A percentile compares a stretch with the other conserved stretches of the same genome.
phyloP scores from a whole-genome alignment of 2,888 invertebrate species.

The Scelioninae gen. 1 region DNA sequence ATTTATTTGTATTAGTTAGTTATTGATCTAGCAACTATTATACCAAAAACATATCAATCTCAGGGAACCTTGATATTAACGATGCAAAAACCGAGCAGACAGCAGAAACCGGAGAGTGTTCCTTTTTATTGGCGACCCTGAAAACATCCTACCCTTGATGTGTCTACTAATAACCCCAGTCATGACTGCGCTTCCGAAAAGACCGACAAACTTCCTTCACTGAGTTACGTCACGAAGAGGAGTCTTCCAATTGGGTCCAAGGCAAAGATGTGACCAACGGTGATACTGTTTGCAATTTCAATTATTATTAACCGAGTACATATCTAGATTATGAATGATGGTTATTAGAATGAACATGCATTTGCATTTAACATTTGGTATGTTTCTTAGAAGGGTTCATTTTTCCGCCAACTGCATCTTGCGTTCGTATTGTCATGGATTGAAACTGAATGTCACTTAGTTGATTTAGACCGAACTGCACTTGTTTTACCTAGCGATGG shows the following conservation, averaged over 20 bases:
- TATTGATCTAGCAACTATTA: slow-evolving; percentile 19
- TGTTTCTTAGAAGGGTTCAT: slow-evolving; percentile 27
- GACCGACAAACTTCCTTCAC: slow-evolving; percentile 23
- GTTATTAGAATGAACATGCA: slow-evolving; percentile 62
- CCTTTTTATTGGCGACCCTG: slow-evolving; percentile 33
- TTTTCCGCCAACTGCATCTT: slow-evolving; percentile 47
- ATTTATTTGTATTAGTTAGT: slow-evolving; percentile 34
- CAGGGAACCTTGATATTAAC: slow-evolving; percentile 63
- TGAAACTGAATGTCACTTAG: slow-evolving; percentile 49
- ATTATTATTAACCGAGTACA: slow-evolving; percentile 29
- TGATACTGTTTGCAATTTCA: slow-evolving; percentile 36
- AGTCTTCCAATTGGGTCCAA: slow-evolving; percentile 35
- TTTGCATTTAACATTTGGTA: slow-evolving; percentile 30
- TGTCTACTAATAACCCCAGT: slow-evolving; percentile 13
- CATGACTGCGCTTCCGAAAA: slow-evolving; percentile 24
- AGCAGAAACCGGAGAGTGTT: neutral
- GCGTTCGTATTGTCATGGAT: slow-evolving; percentile 41
- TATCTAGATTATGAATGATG: slow-evolving; percentile 31
- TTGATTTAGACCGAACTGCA: slow-evolving; percentile 39
- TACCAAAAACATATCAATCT: slow-evolving; percentile 58
- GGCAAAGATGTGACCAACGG: slow-evolving; percentile 23
- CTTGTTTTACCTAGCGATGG: slow-evolving; percentile 24
- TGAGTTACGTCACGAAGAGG: slow-evolving; percentile 30
- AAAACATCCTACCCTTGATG: neutral
- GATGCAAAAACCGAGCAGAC: slow-evolving; percentile 34